Conservation (phyloP, 2,888 invertebrate genomes). For the Archips crataeganus region DNA sequence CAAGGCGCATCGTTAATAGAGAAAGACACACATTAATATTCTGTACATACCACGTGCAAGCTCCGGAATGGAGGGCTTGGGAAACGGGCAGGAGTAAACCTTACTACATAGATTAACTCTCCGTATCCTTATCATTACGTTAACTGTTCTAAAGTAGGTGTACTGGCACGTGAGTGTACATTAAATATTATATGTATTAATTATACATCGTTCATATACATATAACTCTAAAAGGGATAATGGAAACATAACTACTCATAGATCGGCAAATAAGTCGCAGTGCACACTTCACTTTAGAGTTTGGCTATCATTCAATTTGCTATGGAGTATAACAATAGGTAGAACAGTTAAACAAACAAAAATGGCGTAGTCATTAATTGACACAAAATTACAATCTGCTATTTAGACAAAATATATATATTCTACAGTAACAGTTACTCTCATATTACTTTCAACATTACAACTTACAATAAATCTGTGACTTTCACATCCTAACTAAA, state of each 20-base stretch:
- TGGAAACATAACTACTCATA: conserved; percentile 13
- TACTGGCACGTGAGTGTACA: background rate
- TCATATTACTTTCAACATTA: conserved; percentile 18
- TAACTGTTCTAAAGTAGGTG: background rate
- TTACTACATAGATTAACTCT: background rate
- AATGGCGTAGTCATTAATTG: conserved; percentile 20
- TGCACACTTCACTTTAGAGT: background rate
- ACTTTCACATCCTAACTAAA: conserved; percentile 19
- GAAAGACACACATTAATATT: background rate
- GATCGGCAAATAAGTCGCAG: background rate
- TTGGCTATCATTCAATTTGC: conserved; percentile 7
- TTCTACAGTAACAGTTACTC: conserved; percentile 27
- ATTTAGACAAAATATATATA: conserved; percentile 29
- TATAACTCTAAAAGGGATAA: conserved; percentile 3
- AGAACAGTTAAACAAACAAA: conserved; percentile 15
- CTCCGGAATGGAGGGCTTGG: background rate
- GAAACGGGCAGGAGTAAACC: background rate
- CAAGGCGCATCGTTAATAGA: background rate
- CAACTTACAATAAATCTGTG: conserved; percentile 23
- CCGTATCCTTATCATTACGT: background rate
- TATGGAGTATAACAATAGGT: conserved; percentile 12
- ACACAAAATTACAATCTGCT: conserved; percentile 20
- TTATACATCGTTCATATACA: background rate
- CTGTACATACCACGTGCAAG: background rate
- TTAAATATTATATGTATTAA: background rate